Percentiles rank a stretch among this genome's conserved stretches.
Conservation (phyloP, 2,797 vertebrate species). For the Eupleurogrammus muticus region DNA sequence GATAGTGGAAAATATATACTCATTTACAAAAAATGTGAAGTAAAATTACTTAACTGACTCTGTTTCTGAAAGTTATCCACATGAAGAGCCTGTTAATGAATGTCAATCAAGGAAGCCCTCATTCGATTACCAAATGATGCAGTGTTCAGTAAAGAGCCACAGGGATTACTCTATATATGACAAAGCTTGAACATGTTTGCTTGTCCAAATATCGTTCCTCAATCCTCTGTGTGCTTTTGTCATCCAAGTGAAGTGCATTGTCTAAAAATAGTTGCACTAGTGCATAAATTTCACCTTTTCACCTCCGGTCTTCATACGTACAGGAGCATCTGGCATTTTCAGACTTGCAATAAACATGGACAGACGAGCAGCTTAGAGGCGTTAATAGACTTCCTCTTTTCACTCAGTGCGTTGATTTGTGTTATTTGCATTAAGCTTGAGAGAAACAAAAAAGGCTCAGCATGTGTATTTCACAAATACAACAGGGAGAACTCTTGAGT, state of each 20-base stretch:
- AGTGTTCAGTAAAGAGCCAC: background rate
- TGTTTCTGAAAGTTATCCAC: background rate
- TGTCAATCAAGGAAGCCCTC: too few species aligned
- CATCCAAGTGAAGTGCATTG: constrained; percentile 26
- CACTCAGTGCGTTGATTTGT: background rate
- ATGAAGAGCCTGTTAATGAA: background rate
- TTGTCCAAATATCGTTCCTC: constrained; percentile 39
- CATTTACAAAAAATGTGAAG: constrained; percentile 2
- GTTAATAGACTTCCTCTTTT: background rate
- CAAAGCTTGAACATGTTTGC: constrained; percentile 27
- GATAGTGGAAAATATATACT: background rate
- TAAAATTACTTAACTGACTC: background rate
- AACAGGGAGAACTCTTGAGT: constrained; percentile 37
- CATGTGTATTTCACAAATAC: constrained; percentile 28
- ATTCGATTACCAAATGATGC: background rate
- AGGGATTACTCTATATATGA: constrained; percentile 9
- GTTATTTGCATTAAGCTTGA: constrained; percentile 22
- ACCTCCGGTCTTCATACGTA: constrained; percentile 4
- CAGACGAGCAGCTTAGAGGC: constrained; percentile 3
- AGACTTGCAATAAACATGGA: constrained; percentile 16
- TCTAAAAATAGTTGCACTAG: constrained; percentile 51
- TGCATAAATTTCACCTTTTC: constrained; percentile 42
- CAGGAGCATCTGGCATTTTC: constrained; percentile 16
- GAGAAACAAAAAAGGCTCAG: constrained; percentile 20
- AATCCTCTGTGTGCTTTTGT: constrained; percentile 28